Evolutionary conservation across 2,888 invertebrate species (phyloP).

Genomic region (Portevinia maculata): DNA sequence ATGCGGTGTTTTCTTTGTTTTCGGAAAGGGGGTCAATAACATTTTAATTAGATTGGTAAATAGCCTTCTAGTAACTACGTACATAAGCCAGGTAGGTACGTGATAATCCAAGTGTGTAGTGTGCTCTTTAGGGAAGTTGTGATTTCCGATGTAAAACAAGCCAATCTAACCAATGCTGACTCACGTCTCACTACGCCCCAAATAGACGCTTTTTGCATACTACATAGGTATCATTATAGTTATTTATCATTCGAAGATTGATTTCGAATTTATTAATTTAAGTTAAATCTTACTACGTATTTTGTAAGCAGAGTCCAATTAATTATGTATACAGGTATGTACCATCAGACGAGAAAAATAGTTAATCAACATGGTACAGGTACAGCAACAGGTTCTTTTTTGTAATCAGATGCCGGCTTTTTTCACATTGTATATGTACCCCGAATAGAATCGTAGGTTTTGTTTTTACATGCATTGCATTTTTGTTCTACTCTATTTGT

Average conservation of each 20-base stretch:
- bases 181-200: conserved; percentile 22
- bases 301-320: not conserved
- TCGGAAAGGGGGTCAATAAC: conserved; percentile 62
- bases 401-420: not conserved
- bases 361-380: not conserved
- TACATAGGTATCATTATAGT: no score
- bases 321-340: not conserved
- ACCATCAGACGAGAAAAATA: not conserved
- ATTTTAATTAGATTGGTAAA: conserved; percentile 57
- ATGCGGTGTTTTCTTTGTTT: conserved; percentile 21
- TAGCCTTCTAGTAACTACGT: conserved; percentile 46
- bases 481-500: no score
- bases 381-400: not conserved
- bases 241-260: no score
- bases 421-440: not conserved
- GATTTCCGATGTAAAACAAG: conserved; percentile 13
- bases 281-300: not conserved
- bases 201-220: not conserved
- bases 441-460: not conserved
- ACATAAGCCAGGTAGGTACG: not conserved
- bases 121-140: conserved; percentile 4
- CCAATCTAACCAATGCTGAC: conserved; percentile 4
- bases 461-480: no score
- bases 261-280: not conserved
- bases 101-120: conserved; percentile 1